Evolutionary conservation across 1,140 invertebrate species (phyloP).

Genomic region (Lordiphosa collinella): DNA sequence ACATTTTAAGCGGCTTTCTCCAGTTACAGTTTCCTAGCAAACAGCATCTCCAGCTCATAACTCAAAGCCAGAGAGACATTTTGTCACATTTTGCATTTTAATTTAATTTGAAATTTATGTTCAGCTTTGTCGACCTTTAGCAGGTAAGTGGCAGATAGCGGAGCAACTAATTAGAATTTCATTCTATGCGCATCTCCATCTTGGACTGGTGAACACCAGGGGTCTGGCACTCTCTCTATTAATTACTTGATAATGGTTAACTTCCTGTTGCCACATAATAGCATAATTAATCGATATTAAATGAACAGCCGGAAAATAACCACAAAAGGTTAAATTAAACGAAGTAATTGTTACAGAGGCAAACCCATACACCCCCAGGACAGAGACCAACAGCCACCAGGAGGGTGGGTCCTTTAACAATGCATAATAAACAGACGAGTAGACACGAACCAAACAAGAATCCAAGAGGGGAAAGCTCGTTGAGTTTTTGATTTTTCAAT

Average conservation of each 20-base stretch:
- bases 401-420: conserved; percentile 48
- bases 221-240: conserved; percentile 20
- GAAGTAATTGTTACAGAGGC: conserved; percentile 71
- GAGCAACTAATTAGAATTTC: conserved; percentile 44
- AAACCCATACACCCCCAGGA: conserved; percentile 5
- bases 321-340: conserved; percentile 78
- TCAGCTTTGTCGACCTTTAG: conserved; percentile 42
- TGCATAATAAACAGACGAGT: conserved; percentile 66
- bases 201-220: neutral
- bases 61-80: conserved; percentile 45
- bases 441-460: conserved; percentile 50
- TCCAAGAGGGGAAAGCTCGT: conserved; percentile 30
- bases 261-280: conserved; percentile 54
- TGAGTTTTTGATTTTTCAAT: conserved; percentile 71
- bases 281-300: conserved; percentile 77
- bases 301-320: conserved; percentile 66
- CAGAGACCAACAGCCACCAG: conserved; percentile 9
- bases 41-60: conserved; percentile 38
- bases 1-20: conserved; percentile 67
- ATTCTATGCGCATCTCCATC: neutral
- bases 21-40: neutral
- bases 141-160: conserved; percentile 5
- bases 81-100: conserved; percentile 70
- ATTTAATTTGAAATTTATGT: conserved; percentile 74
- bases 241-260: conserved; percentile 56